phyloP scores from a whole-genome alignment of 2,797 vertebrate species.

The Salarias fasciatus region DNA sequence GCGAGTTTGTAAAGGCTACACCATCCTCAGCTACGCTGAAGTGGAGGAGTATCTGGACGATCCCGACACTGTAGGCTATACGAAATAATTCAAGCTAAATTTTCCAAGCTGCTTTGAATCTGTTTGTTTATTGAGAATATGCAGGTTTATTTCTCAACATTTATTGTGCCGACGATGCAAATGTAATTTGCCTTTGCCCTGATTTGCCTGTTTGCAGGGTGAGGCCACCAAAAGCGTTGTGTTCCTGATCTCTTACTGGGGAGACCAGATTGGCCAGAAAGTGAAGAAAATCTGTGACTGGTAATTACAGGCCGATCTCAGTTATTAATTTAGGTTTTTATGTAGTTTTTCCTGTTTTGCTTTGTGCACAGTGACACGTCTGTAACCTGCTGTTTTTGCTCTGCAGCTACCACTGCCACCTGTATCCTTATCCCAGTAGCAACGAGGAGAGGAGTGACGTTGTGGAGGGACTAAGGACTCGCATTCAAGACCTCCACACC shows the following conservation, averaged over 20 bases:
- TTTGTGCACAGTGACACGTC: background rate
- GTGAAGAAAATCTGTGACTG: constrained; percentile 99
- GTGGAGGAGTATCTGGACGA: constrained; percentile 89
- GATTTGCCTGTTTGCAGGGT: constrained; percentile 77
- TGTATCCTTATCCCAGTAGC: constrained; percentile 94
- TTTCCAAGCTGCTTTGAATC: no score
- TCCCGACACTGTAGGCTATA: constrained; percentile 86
- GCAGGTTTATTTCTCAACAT: no score
- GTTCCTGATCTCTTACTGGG: constrained; percentile 98
- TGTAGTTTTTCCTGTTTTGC: background rate
- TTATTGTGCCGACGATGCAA: no score
- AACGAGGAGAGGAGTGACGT: constrained; percentile 90
- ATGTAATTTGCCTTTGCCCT: background rate
- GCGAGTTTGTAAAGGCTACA: constrained; percentile 96
- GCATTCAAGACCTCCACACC: constrained; percentile 93
- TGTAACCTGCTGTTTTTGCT: constrained; percentile 7
- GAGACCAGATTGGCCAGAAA: constrained; percentile 98
- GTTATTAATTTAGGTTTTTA: background rate
- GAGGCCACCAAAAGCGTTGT: constrained; percentile 91
- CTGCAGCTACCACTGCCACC: constrained; percentile 93
- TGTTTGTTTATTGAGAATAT: no score
- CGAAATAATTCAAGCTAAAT: no score
- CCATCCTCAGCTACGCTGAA: constrained; percentile 92
- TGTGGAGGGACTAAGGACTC: constrained; percentile 89
- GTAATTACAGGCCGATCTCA: constrained; percentile 75